Base-by-base conservation (phyloP, 2,888 invertebrate genomes). In the Drosophila paramelanica region DNA sequence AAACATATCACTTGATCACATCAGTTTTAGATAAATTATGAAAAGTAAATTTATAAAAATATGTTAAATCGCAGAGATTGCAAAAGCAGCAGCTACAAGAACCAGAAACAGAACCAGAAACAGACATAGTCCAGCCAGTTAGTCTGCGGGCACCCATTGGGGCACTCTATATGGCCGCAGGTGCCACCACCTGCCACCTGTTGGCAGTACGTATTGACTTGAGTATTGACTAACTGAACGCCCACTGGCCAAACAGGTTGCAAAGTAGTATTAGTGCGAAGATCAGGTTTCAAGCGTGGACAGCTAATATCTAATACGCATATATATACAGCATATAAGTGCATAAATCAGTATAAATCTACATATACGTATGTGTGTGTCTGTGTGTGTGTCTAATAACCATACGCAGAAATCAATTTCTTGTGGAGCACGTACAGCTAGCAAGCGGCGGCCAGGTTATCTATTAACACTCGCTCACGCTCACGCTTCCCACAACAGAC, bases 191-290 rank as follows among this genome's bases (percentile, higher is more conserved):
- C 46, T 51, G 65, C 33, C 36, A 36, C 36, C 36, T 77, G 79
- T 81, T 82, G 73, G 58, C 69, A 75, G 55, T 61, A 41, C 31
- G 46, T 62, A 50, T 49, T 53, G 46, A 53, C 67, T 77, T 59
- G 64, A 62, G 50, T 58, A 73, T 71, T 73, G 73, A 49, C 68
- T 61, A 61, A 77, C 79, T 57, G 52, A 70, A 78, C 82, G 82
- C 82, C 82, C 73, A 82, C 82, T 53, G 72, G 66, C 57, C 67
- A 61, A 82, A 83, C 83, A 46, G 74, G 83, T 82, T 86, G 59
- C 49, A 56, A 61, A 43, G 62, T 67, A n/a, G 42, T 14, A 17
- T 39, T 17, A 45, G 36, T 17, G 10, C 20, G 39, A 7, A 49
- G 65, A 77, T 73, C 74, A 66, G 78, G 74, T 76, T 78, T 65